These are phyloP conservation scores for Philhelius pedissequus DNA, from an alignment of 2,888 invertebrate genomes.

Conservation along the genomic window DNA sequence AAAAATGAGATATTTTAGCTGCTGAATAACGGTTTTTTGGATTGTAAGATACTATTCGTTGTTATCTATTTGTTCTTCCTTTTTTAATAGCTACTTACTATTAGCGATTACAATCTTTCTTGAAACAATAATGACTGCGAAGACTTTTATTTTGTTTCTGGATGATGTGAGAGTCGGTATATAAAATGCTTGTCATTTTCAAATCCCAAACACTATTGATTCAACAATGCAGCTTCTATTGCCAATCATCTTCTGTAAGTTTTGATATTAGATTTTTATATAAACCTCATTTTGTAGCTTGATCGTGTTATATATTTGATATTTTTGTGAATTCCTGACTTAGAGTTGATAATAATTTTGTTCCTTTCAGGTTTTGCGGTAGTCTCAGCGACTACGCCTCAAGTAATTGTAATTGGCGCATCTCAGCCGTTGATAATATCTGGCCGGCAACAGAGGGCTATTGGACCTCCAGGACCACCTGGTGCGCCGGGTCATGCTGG, in stretches of 20 bases:
- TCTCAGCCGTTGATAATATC: conserved; percentile 7
- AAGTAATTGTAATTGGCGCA: conserved; percentile 22
- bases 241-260: conserved; percentile 42
- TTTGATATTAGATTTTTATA: not conserved
- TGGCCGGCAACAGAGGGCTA: conserved; percentile 14
- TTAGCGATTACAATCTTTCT: conserved; percentile 35
- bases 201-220: not conserved
- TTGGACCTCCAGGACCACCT: conserved; percentile 62
- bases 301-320: not conserved
- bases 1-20: not conserved
- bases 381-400: not conserved
- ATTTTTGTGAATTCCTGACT: too few relatives aligned
- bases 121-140: not conserved
- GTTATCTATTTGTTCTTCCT: not conserved
- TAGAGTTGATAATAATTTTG: not conserved
- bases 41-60: conserved; percentile 15
- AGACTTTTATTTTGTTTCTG: not conserved
- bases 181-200: conserved; percentile 6
- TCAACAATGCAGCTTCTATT: conserved; percentile 38
- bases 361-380: not conserved
- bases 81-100: not conserved
- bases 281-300: not conserved
- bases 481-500: conserved; percentile 54
- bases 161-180: too few relatives aligned
- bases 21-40: not conserved